phyloP scores from a whole-genome alignment of 2,797 vertebrate species.

The Sebastes taczanowskii region DNA sequence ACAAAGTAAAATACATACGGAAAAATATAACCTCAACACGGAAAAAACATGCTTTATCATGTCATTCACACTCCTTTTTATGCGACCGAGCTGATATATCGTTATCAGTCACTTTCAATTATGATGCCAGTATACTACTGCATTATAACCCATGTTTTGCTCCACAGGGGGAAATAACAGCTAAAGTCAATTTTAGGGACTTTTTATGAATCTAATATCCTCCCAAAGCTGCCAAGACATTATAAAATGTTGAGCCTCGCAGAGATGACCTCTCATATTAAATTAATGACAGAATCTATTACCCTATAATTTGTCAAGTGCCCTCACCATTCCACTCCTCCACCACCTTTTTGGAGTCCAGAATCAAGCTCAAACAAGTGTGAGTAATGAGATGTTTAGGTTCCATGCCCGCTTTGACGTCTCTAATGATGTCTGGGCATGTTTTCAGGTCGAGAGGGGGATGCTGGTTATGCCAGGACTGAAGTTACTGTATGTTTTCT shows the following conservation, averaged over 20 bases:
- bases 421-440: conserved; percentile 18
- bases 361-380: conserved; percentile 53
- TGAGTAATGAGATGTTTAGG: conserved; percentile 31
- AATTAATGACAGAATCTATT: conserved; percentile 50
- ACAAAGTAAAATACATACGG: no score
- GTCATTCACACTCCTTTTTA: no score
- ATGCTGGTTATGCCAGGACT: not conserved
- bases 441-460: not conserved
- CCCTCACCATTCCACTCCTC: not conserved
- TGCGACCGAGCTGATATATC: not conserved
- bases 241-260: conserved; percentile 31
- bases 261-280: conserved; percentile 35
- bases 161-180: conserved; percentile 27
- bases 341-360: conserved; percentile 9
- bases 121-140: not conserved
- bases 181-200: conserved; percentile 19
- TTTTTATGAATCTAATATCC: conserved; percentile 31
- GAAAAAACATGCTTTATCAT: no score
- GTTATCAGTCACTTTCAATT: conserved; percentile 5
- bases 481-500: conserved; percentile 7
- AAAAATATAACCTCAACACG: no score
- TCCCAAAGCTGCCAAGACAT: conserved; percentile 25
- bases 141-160: conserved; percentile 7
- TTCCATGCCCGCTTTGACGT: conserved; percentile 6
- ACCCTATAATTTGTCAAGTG: conserved; percentile 43